Evolutionary conservation across 2,113 vertebrate genomes (phyloP), one percentile per base, ranked within the genome.

Genomic region (Burhinus oedicnemus): DNA sequence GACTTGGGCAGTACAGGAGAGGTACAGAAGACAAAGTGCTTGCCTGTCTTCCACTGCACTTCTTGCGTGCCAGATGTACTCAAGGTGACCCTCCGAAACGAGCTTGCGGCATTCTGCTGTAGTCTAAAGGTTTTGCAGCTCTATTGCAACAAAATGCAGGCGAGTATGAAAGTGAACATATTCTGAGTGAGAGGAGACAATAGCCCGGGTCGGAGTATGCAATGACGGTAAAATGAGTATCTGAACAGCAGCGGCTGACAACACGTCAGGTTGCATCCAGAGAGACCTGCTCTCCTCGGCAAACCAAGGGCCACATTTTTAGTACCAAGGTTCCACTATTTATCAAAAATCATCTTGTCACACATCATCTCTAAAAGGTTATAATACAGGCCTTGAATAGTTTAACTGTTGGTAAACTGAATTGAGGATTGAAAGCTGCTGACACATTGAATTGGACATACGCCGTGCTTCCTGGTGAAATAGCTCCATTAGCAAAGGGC

Each of bases 321-420:
- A 61, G 61, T 15, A 76, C 15, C 36, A 65, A 79, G 27, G 19
- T 83, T 87, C 69, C 6, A 30, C 34, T 58, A 34, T 72, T 90
- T 80, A 80, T 86, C 36, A 85, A 57, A 96, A 97, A 83, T 69
- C 25, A 26, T 87, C 62, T 80, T 85, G 78, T 82, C 69, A 72
- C 10, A 51, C 4, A 5, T 83, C 61, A 66, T 54, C 34, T 77
- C 30, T 92, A 62, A 80, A 70, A 91, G 75, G 32, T 77, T 85
- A 26, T 62, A 76, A 91, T 74, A 42, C 30, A 62, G 82, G 49
- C 66, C 66, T 91, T 76, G 87, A 61, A 42, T 40, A 64, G 18
- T 84, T 89, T 93, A 87, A 71, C 87, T 83, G 29, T 58, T 89
- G 65, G 30, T 49, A 91, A 91, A 47, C 81, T 76, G 83, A 79